Base-by-base conservation (phyloP, 1,140 invertebrate species). In the Tetramorium simillimum region DNA sequence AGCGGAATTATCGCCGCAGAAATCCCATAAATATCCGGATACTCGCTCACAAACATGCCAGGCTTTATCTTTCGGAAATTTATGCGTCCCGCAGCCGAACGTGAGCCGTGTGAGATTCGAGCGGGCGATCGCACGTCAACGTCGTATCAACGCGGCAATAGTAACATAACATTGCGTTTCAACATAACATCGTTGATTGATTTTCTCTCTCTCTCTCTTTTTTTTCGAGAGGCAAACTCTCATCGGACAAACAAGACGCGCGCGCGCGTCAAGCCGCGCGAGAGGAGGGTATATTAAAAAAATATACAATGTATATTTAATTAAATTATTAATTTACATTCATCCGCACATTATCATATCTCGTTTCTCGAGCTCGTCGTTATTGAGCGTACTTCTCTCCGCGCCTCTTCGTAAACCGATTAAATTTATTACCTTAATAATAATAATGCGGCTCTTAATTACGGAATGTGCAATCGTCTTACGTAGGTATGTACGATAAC, bases 21-120 rank as follows among this genome's bases (percentile, higher is more conserved):
- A 72, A 86, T 76, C 65, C 82, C 86, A 88, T 88, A 88, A 88
- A 88, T 88, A 77, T 88, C 73, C 49, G 28, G 21, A 14, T n/a
- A 46, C 78, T 6, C 18, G 33, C 9, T 77, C 53, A 80, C 63
- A 88, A 88, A 88, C 82, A 88, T 53, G 65, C 65, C 46, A 85
- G 43, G 21, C 37, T 86, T 88, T 88, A 88, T 88, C 86, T 80
- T 62, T 72, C 70, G 63, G n/a, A 72, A 81, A 86, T 88, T 88
- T 82, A 86, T 78, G 60, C 73, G 82, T 60, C 37, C 49, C 53
- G 10, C 46, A 28, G 16, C 0, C 67, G 33, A 46, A 63, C 49
- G 18, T 76, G 62, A 85, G 24, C 4, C 60, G 33, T 46, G 33
- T 21, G 63, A 49, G 53, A 70, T 81, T 70, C 28, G 53, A 51